Conservation (phyloP, 2,888 invertebrate species). For the Drosophila fungiperda region DNA sequence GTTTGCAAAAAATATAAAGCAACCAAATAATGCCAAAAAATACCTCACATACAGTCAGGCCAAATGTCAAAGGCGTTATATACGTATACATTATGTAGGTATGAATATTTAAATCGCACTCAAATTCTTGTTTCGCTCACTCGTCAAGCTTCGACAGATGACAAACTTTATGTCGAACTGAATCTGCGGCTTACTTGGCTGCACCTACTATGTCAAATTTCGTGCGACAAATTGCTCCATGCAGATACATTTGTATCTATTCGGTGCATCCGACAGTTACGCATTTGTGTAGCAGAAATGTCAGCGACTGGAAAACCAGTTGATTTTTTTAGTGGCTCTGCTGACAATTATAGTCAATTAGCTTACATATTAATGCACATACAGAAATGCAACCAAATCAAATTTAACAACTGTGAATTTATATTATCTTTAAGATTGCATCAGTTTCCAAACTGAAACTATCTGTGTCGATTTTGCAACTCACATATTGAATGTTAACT, state of each 20-base stretch:
- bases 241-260: constrained; percentile 45
- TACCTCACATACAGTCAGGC: constrained; percentile 27
- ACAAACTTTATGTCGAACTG: constrained; percentile 49
- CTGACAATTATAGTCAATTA: constrained; percentile 74
- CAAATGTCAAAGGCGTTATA: constrained; percentile 70
- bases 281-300: constrained; percentile 39
- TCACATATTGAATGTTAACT: constrained; percentile 18
- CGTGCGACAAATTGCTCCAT: constrained; percentile 42
- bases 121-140: constrained; percentile 43
- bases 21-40: constrained; percentile 53
- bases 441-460: not conserved
- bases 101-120: constrained; percentile 44
- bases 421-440: constrained; percentile 27
- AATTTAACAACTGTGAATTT: constrained; percentile 40
- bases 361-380: constrained; percentile 53
- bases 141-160: constrained; percentile 41
- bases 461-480: constrained; percentile 2
- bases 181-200: constrained; percentile 33
- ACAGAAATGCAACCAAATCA: constrained; percentile 34
- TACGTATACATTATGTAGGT: constrained; percentile 17
- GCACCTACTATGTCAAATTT: constrained; percentile 54
- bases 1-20: constrained; percentile 47
- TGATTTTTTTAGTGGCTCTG: constrained; percentile 30
- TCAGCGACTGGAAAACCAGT: constrained; percentile 56
- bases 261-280: constrained; percentile 41